Evolutionary conservation across 2,113 vertebrate species (phyloP).

Genomic region (Plecotus auritus): DNA sequence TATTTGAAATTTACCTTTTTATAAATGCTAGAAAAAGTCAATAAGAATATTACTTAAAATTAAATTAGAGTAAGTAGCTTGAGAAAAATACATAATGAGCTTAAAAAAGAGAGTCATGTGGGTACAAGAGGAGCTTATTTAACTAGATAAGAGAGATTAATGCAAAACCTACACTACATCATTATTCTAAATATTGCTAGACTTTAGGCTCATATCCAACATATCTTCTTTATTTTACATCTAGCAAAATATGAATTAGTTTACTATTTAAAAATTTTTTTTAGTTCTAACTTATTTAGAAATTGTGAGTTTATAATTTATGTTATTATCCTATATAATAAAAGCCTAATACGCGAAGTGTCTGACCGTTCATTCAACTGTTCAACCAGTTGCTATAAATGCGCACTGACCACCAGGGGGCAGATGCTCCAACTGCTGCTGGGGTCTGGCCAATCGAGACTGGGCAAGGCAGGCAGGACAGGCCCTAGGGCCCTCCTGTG

Average conservation of each 20-base stretch:
- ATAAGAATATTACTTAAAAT: constrained; percentile 1
- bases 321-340: no score
- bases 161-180: neutral
- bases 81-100: neutral
- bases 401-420: no score
- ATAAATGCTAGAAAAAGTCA: neutral
- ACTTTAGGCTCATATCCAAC: neutral
- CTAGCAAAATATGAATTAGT: neutral
- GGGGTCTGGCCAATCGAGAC: no score
- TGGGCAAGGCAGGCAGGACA: no score
- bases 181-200: neutral
- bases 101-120: neutral
- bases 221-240: neutral
- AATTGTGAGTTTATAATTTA: neutral
- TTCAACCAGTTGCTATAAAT: no score
- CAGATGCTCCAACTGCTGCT: no score
- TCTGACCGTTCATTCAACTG: no score
- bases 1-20: neutral
- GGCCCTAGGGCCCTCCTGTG: no score
- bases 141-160: neutral
- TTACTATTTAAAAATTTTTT: neutral
- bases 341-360: no score
- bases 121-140: neutral
- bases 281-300: neutral
- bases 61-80: neutral